Conservation (phyloP, 2,888 invertebrate genomes). For the Heteromurus nitidus region DNA sequence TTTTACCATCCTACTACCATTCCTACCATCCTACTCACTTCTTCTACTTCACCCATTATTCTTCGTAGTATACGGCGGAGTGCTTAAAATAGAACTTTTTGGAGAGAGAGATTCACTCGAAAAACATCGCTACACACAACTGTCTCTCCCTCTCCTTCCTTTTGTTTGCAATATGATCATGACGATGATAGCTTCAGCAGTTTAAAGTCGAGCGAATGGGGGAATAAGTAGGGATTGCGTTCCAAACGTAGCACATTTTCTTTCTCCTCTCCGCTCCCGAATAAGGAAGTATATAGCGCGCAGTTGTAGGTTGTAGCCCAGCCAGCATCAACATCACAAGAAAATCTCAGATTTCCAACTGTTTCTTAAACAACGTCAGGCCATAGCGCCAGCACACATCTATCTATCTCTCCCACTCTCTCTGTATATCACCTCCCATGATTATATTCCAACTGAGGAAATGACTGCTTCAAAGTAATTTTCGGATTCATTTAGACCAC, state of each 20-base stretch:
- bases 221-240: constrained; percentile 25
- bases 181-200: constrained; percentile 3
- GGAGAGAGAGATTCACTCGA: too few relatives aligned
- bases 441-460: constrained; percentile 1
- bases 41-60: not conserved
- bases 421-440: too few relatives aligned
- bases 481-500: constrained; percentile 24
- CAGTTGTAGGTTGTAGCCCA: too few relatives aligned
- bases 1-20: not conserved
- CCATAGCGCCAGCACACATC: not conserved
- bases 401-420: not conserved
- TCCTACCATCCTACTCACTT: not conserved
- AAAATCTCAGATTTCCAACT: constrained; percentile 16
- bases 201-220: constrained; percentile 27
- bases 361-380: not conserved
- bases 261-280: too few relatives aligned
- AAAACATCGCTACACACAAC: too few relatives aligned
- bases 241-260: too few relatives aligned
- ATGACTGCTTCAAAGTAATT: constrained; percentile 31
- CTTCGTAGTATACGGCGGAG: too few relatives aligned
- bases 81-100: too few relatives aligned
- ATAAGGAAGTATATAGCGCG: too few relatives aligned
- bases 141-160: not conserved
- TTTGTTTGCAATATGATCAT: constrained; percentile 28
- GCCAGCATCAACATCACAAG: not conserved